A percentile compares a stretch with the other conserved stretches of the same genome.
phyloP scores from a whole-genome alignment of 2,888 invertebrate genomes.

The Amblyjoppa fuscipennis region DNA sequence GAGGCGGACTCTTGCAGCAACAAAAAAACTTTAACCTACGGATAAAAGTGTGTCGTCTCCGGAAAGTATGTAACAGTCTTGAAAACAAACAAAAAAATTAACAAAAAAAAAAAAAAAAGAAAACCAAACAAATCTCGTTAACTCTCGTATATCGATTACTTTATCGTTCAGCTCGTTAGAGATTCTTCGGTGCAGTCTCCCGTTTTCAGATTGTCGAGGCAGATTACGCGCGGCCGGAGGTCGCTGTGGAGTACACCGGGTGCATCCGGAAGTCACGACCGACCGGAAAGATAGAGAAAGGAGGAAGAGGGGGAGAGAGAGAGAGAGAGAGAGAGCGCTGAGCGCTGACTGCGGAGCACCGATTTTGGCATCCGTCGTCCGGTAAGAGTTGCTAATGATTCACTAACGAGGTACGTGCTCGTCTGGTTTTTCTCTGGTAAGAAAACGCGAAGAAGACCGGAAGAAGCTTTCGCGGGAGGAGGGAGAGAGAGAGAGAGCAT shows the following conservation, averaged over 20 bases:
- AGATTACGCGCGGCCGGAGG: constrained; percentile 18
- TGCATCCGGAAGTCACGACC: constrained; percentile 16
- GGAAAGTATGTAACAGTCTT: neutral
- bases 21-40: constrained; percentile 18
- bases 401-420: constrained; percentile 81
- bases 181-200: neutral
- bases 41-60: constrained; percentile 1
- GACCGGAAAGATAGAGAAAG: constrained; percentile 8
- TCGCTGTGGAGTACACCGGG: neutral
- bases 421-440: constrained; percentile 63
- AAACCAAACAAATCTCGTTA: neutral
- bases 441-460: constrained; percentile 49
- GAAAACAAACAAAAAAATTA: neutral
- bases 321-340: neutral
- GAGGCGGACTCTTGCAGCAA: constrained; percentile 13
- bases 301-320: neutral
- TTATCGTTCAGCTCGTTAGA: neutral
- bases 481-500: constrained; percentile 3
- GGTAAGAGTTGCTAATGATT: constrained; percentile 78
- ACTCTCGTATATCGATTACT: constrained; percentile 20
- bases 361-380: constrained; percentile 64
- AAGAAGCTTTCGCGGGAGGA: constrained; percentile 47
- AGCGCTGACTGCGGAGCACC: constrained; percentile 26
- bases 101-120: no score
- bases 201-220: neutral